Evolutionary conservation across 1,140 invertebrate species (phyloP).

Genomic region (Steinernema feltiae): DNA sequence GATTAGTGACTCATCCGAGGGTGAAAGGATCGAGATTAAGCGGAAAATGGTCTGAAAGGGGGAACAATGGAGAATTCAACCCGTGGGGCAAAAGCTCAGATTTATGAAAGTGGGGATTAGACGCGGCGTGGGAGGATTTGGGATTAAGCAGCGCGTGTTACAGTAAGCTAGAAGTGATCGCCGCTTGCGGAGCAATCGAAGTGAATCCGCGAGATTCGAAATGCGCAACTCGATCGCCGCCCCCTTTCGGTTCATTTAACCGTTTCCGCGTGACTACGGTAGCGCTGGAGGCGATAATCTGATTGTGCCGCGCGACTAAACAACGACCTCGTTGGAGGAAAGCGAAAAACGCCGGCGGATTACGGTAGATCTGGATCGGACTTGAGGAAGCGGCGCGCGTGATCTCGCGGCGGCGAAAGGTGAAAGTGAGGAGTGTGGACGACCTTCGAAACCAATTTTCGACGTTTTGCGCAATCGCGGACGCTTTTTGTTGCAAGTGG

Average conservation of each 20-base stretch:
- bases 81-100: not conserved
- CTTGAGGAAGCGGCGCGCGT: not conserved
- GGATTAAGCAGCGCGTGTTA: too few relatives aligned
- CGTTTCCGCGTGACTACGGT: not conserved
- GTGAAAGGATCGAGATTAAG: not conserved
- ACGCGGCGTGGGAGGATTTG: too few relatives aligned
- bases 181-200: too few relatives aligned
- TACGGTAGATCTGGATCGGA: slow-evolving; percentile 12
- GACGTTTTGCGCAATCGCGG: not conserved
- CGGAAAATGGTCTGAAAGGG: not conserved
- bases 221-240: not conserved
- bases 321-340: not conserved
- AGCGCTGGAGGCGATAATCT: not conserved
- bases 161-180: too few relatives aligned
- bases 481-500: slow-evolving; percentile 1
- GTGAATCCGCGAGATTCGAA: not conserved
- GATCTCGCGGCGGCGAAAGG: not conserved
- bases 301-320: not conserved
- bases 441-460: slow-evolving; percentile 13
- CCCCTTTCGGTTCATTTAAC: not conserved
- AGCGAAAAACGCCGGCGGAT: not conserved
- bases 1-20: not conserved
- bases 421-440: not conserved
- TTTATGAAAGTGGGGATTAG: not conserved
- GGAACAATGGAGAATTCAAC: not conserved